Evolutionary conservation across 1,140 invertebrate species (phyloP), one percentile per base, ranked within the genome.

Genomic region (Drosophila lacertosa): DNA sequence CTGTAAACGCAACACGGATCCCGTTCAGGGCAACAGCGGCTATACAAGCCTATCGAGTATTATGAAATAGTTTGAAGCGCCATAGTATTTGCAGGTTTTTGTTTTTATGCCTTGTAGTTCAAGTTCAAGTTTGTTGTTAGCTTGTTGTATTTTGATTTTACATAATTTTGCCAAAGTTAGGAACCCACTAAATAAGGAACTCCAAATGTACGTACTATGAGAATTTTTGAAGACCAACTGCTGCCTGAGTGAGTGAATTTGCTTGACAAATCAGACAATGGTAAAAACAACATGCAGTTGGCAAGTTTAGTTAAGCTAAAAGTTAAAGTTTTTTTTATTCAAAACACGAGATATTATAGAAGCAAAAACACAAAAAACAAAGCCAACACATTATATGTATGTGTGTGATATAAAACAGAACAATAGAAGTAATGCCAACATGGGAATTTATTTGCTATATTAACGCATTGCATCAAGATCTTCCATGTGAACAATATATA

Each of bases 41-140:
- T 91, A 91, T 35, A 90, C 89, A 37, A 91, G 77, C 53, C 74
- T 91, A 7, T 88, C 84, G 53, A 90, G 89, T 89, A 90, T 90
- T 90, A 77, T 90, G 66, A 90, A 90, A 60, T 90, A 88, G 35
- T 59, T 57, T 58, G 16, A 24, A 33, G 20, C 40, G 58, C 59
- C 71, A 64, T 47, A 54, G 47, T 59, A 57, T 29, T 47, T 29
- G 45, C 24, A 16, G 22, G 22, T 48, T n/a, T 47, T 63, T 42
- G 42, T 57, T 63, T 69, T 47, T 47, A 71, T 58, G 44, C 16
- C 26, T 45, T 71, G 51, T 58, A 53, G 63, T n/a, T 37, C 59
- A 71, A 71, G 51, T 63, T 54, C 11, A 35, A 42, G 51, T 37
- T 37, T 62, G 65, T 68, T 73, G 57, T 68, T 68, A 67, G 47